A percentile compares a stretch with the other conserved stretches of the same genome.
phyloP scores from a whole-genome alignment of 1,140 invertebrate species.

The Drosophila sp. region DNA sequence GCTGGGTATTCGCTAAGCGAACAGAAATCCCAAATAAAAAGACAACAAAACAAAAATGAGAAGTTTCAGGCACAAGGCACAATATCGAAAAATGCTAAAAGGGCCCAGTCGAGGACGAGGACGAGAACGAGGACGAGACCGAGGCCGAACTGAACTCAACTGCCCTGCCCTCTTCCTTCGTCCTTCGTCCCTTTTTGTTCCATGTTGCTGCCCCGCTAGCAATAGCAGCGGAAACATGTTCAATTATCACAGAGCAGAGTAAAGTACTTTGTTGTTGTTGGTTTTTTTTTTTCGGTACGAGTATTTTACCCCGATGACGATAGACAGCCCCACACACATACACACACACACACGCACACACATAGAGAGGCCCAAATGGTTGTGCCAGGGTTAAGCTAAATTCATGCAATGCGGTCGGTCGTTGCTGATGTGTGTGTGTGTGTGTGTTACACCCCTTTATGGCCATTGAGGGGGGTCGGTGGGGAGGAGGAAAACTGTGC shows the following conservation, averaged over 20 bases:
- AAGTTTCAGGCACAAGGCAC: slow-evolving; percentile 40
- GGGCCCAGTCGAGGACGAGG: slow-evolving; percentile 34
- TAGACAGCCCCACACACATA: slow-evolving; percentile 8
- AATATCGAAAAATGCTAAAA: slow-evolving; percentile 69
- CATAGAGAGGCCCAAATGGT: slow-evolving; percentile 38
- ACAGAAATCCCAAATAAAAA: slow-evolving; percentile 36
- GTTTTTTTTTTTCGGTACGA: slow-evolving; percentile 13
- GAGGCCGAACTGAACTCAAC: neutral
- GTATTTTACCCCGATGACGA: slow-evolving; percentile 56
- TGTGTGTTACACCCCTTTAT: slow-evolving; percentile 31
- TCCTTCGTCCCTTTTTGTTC: neutral
- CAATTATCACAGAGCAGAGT: slow-evolving; percentile 58
- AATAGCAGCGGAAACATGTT: slow-evolving; percentile 67
- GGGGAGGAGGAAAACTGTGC: slow-evolving; percentile 39
- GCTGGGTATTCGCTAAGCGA: slow-evolving; percentile 35
- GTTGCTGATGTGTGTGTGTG: slow-evolving; percentile 20
- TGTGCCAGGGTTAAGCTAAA: slow-evolving; percentile 52
- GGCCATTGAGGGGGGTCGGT: slow-evolving; percentile 7
- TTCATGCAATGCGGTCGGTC: slow-evolving; percentile 58
- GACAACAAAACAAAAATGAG: slow-evolving; percentile 27
- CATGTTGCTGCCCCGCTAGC: slow-evolving; percentile 15
- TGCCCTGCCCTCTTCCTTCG: neutral
- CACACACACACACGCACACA: neutral
- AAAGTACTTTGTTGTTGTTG: slow-evolving; percentile 49
- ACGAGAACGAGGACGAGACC: slow-evolving; percentile 32